Evolutionary conservation across 1,140 invertebrate genomes (phyloP), one percentile per base, ranked within the genome.

Genomic region (Papilio polytes): DNA sequence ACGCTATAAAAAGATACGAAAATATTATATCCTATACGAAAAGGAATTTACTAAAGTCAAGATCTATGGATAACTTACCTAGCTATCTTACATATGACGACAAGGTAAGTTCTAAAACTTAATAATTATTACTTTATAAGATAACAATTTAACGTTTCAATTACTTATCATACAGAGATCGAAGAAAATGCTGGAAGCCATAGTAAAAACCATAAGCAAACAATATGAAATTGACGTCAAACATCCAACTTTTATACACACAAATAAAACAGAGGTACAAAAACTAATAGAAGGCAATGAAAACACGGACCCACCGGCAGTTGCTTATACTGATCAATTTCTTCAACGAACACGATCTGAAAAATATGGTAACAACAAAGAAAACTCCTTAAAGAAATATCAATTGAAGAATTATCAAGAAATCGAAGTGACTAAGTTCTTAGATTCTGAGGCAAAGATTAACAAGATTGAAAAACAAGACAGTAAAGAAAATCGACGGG

Each of bases 51-150:
- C 83, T 88, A 1, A 90, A 86, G 22, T 93, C 88, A 48, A 90
- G 89, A 79, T 98, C 97, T 26, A 96, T 97, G 74, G 95, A 97
- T 31, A 97, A 97, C 92, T 90, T 98, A 48, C 97, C 97, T 0
- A 97, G 97, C 1, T 97, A 97, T 90, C 92, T 98, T 2, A 96
- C 95, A 80, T 96, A 96, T 85, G 96, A 96, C 83, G 97, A 97
- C 89, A 97, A 97, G 94, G 96, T 97, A 91, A 80, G 85, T 8
- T 48, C 2, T 74, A 22, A 56, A 15, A 31, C 22, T 46, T 36
- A 74, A 74, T 44, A 51, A 74, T 1, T 46, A 48, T 7, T 36
- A n/a, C 18, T 46, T 77, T 41, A 20, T 76, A 63, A 78, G 1
- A 31, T 51, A 66, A 48, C 13, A 51, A 7, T 66, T 77, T 81